Base-by-base conservation (phyloP, 2,888 invertebrate species). In the Drosophila neotestacea region DNA sequence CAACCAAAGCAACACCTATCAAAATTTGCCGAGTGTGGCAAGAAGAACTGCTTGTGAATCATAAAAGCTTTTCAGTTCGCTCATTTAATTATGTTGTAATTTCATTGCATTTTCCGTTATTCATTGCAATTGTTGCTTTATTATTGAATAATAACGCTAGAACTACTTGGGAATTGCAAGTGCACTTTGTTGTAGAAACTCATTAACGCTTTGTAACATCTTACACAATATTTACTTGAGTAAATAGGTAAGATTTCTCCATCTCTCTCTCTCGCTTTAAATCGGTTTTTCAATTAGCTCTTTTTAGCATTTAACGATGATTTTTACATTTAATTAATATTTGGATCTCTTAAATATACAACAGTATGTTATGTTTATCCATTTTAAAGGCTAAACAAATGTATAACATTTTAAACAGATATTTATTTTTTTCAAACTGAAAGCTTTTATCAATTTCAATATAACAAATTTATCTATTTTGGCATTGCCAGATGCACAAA, bases 21-120 rank as follows among this genome's bases (percentile, higher is more conserved):
- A 9, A 22, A 22, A 34, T 9, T 63, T 13, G 10, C 27, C 1
- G 32, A 34, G 34, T 54, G 28, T 27, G 41, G 13, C 46, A 36
- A 46, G 34, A 46, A 44, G 34, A 46, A 44, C 56, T 22, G 48
- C 30, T 48, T 48, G 41, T 54, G 61, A 61, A 61, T 61, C 46
- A 47, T 47, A 58, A 47, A 58, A 47, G 34, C 27, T 4, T 5
- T 42, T 42, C 6, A 27, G 27, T 22, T 44, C 36, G 5, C 13
- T 34, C 50, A 39, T 10, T 52, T 52, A 36, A 56, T 56, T 56
- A 56, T 44, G 36, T 27, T 36, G 44, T 36, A 36, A 44, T 55
- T 55, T 34, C 16, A 34, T 44, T 44, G 55, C 44, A 28, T 27
- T 36, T 41, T 41, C 47, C 30, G 47, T 47, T 48, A 42, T 22